A percentile compares a stretch with the other conserved stretches of the same genome.
Evolutionary conservation across 1,140 invertebrate genomes (phyloP).

Genomic region (Daktulosphaira vitifoliae): DNA sequence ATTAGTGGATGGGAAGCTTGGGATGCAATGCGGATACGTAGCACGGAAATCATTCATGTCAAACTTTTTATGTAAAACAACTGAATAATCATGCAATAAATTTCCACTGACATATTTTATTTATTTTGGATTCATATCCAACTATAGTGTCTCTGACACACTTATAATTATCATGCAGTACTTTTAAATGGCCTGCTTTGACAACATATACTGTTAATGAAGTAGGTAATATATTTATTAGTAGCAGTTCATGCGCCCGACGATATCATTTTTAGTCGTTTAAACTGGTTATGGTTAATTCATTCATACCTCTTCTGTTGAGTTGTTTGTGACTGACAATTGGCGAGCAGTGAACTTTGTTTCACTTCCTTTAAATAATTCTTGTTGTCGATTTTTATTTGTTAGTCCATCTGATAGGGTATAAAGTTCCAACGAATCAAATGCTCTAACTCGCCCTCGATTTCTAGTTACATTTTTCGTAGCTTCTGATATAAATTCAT

Average conservation of each 20-base stretch:
- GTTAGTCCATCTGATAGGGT: neutral
- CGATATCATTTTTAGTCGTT: constrained; percentile 16
- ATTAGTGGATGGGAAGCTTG: constrained; percentile 26
- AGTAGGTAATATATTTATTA: constrained; percentile 18
- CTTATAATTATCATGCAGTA: constrained; percentile 19
- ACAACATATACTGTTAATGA: constrained; percentile 5
- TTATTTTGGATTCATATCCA: neutral
- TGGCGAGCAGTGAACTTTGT: neutral
- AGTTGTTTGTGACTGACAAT: neutral
- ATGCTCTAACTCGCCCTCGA: constrained; percentile 6
- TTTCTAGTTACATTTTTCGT: constrained; percentile 11
- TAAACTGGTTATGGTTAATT: constrained; percentile 13
- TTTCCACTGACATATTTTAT: neutral
- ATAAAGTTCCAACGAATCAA: constrained; percentile 15
- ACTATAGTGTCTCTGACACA: neutral
- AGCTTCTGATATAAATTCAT: neutral
- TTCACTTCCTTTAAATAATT: constrained; percentile 21
- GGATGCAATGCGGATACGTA: constrained; percentile 21
- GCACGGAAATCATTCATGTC: constrained; percentile 6
- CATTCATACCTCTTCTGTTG: constrained; percentile 29
- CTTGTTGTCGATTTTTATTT: neutral
- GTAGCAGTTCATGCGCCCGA: constrained; percentile 17
- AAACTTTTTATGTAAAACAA: neutral
- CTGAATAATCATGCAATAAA: constrained; percentile 19
- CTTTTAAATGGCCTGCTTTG: neutral